Evolutionary conservation across 2,888 invertebrate genomes (phyloP), one percentile per base, ranked within the genome.

Genomic region (Rugalucina vietnamica): DNA sequence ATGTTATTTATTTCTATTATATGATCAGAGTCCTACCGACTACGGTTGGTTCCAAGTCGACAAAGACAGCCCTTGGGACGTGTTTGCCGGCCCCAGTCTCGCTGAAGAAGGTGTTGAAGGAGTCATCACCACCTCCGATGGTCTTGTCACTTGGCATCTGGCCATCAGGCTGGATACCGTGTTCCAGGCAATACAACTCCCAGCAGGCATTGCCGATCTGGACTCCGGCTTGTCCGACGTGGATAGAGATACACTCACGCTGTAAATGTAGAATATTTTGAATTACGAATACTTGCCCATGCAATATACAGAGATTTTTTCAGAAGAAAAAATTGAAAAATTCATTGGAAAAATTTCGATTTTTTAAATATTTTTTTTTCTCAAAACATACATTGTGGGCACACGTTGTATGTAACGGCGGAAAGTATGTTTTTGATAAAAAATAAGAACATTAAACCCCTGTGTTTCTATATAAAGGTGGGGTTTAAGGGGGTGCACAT

Each of bases 1-100:
- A 12, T 43, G 43, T 18, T 12, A 12, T 43, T 8, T 8, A 43
- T 12, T 43, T 8, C 18, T 43, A 43, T 43, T 12, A 43, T 43
- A 43, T 43, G 8, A 18, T 43, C 18, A 43, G 8, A 12, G 8
- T 12, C 79, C 49, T 49, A 79, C 79, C 79, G 32, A 79, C 74
- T n/a, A 79, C 79, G 5, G 79, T 73, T 5, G 79, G 79, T 43
- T 79, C 79, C 65, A 79, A 39, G 36, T 79, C 79, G 4, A 79
- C 65, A 27, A 79, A 79, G 24, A 78, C 71, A 37, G 78, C 71
- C 29, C 79, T 57, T 36, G 79, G 79, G 43, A 79, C 79, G 65
- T 79, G 74, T 37, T 73, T 73, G 4, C 74, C 79, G 43, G 73
- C 60, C 39, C 79, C 79, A 32, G 73, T 79, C 69, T 80, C 80